Evolutionary conservation across 2,797 vertebrate species (phyloP), one percentile per base, ranked within the genome.

Genomic region (Sebastes oblongus): DNA sequence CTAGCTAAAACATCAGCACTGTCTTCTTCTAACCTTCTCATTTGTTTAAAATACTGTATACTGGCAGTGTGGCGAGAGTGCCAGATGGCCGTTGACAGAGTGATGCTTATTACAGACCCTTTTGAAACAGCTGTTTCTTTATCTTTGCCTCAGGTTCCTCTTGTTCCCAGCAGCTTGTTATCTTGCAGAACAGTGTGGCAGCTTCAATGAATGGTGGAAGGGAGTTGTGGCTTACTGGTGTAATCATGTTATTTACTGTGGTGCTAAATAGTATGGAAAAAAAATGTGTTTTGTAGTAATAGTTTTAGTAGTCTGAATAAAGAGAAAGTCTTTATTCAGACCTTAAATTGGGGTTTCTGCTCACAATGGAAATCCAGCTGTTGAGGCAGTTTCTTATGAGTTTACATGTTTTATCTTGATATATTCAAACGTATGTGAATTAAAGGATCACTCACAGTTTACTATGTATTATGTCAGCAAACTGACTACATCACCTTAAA

Each of bases 51-150:
- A 61, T 66, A 30, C 24, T 77, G n/a, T 71, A 61, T 59, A 55
- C 4, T 66, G 14, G 10, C 30, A 86, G 29, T 60, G 22, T 70
- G 10, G n/a, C 2, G 14, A 65, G 66, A 84, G 58, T 80, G 61
- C 20, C 42, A 80, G 71, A 73, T 75, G 55, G 59, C 62, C 2
- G 32, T 65, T 82, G 55, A 81, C 50, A 2, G 6, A 74, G 16
- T 66, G 36, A 72, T 60, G 7, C 30, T 62, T 71, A 42, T 64
- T 68, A 66, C 73, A 1, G 3, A 64, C 32, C 18, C 50, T 36
- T 66, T 66, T 42, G 29, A 81, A 82, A 73, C 74, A 80, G 68
- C 68, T 78, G 67, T 77, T 82, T 83, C 55, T 85, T 83, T 85
- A 86, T 90, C 85, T 72, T 46, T 56, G 60, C 61, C 56, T 58